Evolutionary conservation across 2,113 vertebrate genomes (phyloP), one percentile per base, ranked within the genome.

Genomic region (Poeciliopsis prolifica): DNA sequence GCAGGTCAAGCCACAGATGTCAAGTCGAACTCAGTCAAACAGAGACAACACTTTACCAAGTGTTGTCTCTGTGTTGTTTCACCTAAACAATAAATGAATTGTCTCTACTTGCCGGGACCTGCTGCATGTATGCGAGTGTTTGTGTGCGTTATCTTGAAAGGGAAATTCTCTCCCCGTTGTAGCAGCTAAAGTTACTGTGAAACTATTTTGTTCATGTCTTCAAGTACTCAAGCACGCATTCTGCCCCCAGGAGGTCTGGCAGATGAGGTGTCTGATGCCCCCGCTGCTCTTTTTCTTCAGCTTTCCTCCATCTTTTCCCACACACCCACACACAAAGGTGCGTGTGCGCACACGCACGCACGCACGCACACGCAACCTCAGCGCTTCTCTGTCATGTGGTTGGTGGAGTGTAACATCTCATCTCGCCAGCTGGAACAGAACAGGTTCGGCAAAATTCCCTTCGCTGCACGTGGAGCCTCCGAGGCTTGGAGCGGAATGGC

Each of bases 241-340:
- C 92, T 87, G 94, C 94, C 94, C 88, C 79, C 5, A 0, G 92
- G 94, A 93, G 91, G 95, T 95, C 90, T 96, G 94, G 94, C 94
- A 95, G 86, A 92, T 83, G 87, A 89, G 70, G 24, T 76, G 86
- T 87, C 87, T 90, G 84, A 90, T 91, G 88, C 82, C 87, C 91
- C 86, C 79, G 77, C 81, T 91, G 86, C 84, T 83, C 82, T 85
- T 79, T 92, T 79, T 79, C 68, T 87, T 62, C 61, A 15, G 24
- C 69, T 81, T 78, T 80, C 58, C 73, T 72, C 83, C 5, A 78
- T 75, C 63, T 80, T 65, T 58, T 86, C 78, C 62, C 84, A 82
- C 78, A 86, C 88, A 76, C 63, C 13, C 29, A 22, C 74, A 71
- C 35, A 37, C 61, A 77, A 60, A 26, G 66, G 28, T 42, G 37